phyloP scores from a whole-genome alignment of 64 coral and sea anemone species.

The Cladopsammia gracilis region DNA sequence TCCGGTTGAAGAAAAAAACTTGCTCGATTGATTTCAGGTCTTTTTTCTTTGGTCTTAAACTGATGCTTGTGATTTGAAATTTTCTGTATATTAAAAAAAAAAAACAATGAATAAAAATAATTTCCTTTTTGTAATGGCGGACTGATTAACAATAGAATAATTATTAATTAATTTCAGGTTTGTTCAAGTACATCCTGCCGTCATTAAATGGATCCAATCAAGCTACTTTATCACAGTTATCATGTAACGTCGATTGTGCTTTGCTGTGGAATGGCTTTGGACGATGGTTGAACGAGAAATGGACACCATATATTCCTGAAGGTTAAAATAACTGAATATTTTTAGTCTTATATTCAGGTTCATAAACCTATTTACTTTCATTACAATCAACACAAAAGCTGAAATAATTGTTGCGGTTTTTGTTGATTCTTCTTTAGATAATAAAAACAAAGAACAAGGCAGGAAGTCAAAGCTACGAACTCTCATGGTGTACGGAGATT shows the following conservation, averaged over 20 bases:
- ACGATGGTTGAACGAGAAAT: conserved; percentile 55
- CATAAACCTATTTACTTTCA: not conserved
- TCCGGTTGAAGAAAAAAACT: too few species aligned
- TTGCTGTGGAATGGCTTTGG: conserved; percentile 71
- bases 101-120: too few species aligned
- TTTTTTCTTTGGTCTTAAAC: too few species aligned
- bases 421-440: not conserved
- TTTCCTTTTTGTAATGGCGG: too few species aligned
- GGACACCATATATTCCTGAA: conserved; percentile 38
- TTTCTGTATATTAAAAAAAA: too few species aligned
- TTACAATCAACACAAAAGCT: not conserved
- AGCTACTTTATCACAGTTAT: not conserved
- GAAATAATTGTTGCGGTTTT: not conserved
- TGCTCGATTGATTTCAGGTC: too few species aligned
- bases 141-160: too few species aligned
- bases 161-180: not conserved
- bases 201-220: not conserved
- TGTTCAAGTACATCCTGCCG: conserved; percentile 15
- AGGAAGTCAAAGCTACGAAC: conserved; percentile 25
- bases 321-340: conserved; percentile 19
- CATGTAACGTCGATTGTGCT: conserved; percentile 41
- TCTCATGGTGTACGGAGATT: conserved; percentile 71
- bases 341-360: not conserved
- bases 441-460: not conserved
- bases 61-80: too few species aligned